A percentile compares a stretch with the other conserved stretches of the same genome.
phyloP scores from a whole-genome alignment of 1,140 invertebrate species.

The Cydia amplana region DNA sequence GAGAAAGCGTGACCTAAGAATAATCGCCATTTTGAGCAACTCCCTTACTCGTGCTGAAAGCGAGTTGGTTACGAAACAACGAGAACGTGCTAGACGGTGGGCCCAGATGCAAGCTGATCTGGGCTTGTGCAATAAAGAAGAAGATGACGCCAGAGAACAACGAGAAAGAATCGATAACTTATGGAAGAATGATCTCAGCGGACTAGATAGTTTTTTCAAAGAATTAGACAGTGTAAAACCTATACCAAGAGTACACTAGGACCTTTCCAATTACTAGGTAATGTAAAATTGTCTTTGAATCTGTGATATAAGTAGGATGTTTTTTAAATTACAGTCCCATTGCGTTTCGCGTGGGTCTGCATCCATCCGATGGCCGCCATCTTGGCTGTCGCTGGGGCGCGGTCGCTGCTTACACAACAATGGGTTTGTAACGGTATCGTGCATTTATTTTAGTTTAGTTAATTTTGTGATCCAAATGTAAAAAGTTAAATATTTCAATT shows the following conservation, averaged over 20 bases:
- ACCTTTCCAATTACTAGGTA: slow-evolving; percentile 52
- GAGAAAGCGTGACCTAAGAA: slow-evolving; percentile 72
- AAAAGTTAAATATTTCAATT: slow-evolving; percentile 65
- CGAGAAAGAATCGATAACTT: slow-evolving; percentile 73
- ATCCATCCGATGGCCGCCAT: slow-evolving; percentile 73
- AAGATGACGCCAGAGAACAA: slow-evolving; percentile 66
- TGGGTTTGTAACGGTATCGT: slow-evolving; percentile 79
- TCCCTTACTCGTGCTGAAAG: slow-evolving; percentile 67
- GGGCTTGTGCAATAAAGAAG: slow-evolving; percentile 70
- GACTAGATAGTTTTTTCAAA: slow-evolving; percentile 76
- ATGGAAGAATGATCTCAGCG: slow-evolving; percentile 77
- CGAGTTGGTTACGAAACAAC: slow-evolving; percentile 73
- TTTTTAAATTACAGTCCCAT: slow-evolving; percentile 80
- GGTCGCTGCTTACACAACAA: slow-evolving; percentile 66
- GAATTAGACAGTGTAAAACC: slow-evolving; percentile 74
- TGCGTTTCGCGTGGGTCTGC: slow-evolving; percentile 79
- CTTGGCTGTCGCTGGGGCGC: slow-evolving; percentile 73
- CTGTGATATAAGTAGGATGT: slow-evolving; percentile 78
- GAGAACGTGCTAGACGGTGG: slow-evolving; percentile 76
- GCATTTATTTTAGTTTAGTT: slow-evolving; percentile 61
- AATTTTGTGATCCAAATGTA: slow-evolving; percentile 46
- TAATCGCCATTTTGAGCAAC: slow-evolving; percentile 74
- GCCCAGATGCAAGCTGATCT: slow-evolving; percentile 75
- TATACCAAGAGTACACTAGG: slow-evolving; percentile 51
- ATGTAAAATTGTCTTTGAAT: slow-evolving; percentile 65